Conservation (phyloP, 2,113 vertebrate species). For the Sisor rabdophorus region DNA sequence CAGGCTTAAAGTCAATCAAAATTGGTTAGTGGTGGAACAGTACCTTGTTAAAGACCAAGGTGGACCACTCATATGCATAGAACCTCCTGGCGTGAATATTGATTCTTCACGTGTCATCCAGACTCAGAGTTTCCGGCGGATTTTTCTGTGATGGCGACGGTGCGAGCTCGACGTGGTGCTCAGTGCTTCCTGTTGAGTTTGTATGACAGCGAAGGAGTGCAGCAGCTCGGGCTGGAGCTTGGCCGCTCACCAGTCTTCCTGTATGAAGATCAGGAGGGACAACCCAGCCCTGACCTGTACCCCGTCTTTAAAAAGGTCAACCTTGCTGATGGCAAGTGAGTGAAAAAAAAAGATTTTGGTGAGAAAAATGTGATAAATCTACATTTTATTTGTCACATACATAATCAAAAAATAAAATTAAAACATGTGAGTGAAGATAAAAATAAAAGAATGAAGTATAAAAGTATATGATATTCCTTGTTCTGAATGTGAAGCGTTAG, state of each 20-base stretch:
- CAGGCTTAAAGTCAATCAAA: no score
- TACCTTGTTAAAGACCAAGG: no score
- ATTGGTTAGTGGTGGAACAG: no score
- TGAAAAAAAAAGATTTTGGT: no score
- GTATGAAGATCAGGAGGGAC: conserved; percentile 91
- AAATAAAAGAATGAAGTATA: no score
- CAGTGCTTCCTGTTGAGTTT: conserved; percentile 93
- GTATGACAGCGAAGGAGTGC: conserved; percentile 87
- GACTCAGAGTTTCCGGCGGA: conserved; percentile 79
- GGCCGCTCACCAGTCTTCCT: conserved; percentile 93
- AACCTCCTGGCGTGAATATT: neutral
- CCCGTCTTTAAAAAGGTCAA: conserved; percentile 92
- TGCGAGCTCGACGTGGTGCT: conserved; percentile 84
- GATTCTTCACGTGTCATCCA: conserved; percentile 25
- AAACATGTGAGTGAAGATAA: neutral
- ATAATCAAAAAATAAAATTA: neutral
- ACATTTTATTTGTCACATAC: no score
- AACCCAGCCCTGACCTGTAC: conserved; percentile 87
- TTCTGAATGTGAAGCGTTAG: no score
- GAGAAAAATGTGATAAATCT: no score
- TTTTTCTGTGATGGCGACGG: conserved; percentile 91
- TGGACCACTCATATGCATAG: neutral
- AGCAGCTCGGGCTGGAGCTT: conserved; percentile 92
- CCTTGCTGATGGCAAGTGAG: conserved; percentile 92
- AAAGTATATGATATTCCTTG: no score